A percentile compares a stretch with the other conserved stretches of the same genome.
These are phyloP conservation scores for Sminthurinus aureus DNA, from an alignment of 2,888 invertebrate species.

Conservation along the genomic window DNA sequence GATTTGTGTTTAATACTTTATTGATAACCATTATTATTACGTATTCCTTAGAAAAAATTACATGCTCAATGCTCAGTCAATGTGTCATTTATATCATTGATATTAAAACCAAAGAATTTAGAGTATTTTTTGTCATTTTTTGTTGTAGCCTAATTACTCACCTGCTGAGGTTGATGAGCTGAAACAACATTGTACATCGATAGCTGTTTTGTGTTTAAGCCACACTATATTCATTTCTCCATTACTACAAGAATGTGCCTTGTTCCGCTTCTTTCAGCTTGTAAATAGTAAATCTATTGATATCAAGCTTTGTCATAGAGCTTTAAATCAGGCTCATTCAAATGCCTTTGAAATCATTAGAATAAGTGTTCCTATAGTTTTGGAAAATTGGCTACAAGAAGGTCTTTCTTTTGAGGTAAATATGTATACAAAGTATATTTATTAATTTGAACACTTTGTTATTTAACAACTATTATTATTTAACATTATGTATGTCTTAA, in stretches of 20 bases:
- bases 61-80: too few relatives aligned
- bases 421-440: neutral
- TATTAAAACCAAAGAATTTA: too few relatives aligned
- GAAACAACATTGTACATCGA: slow-evolving; percentile 68
- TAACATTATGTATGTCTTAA: too few relatives aligned
- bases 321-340: slow-evolving; percentile 45
- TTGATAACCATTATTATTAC: neutral
- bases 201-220: slow-evolving; percentile 69
- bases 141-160: slow-evolving; percentile 63
- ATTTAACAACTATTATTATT: neutral
- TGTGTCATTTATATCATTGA: too few relatives aligned
- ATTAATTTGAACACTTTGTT: neutral
- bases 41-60: too few relatives aligned
- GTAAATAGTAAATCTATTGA: slow-evolving; percentile 66
- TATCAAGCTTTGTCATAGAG: slow-evolving; percentile 45
- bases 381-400: slow-evolving; percentile 46
- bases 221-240: slow-evolving; percentile 64
- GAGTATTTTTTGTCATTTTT: neutral
- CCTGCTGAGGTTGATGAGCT: slow-evolving; percentile 68
- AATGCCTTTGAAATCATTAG: slow-evolving; percentile 45
- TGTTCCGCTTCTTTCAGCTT: slow-evolving; percentile 68
- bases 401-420: slow-evolving; percentile 30
- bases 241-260: slow-evolving; percentile 67
- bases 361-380: slow-evolving; percentile 46
- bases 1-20: too few relatives aligned